Conservation (phyloP, 2,888 invertebrate species). For the Mesorhabditis spiculigera region DNA sequence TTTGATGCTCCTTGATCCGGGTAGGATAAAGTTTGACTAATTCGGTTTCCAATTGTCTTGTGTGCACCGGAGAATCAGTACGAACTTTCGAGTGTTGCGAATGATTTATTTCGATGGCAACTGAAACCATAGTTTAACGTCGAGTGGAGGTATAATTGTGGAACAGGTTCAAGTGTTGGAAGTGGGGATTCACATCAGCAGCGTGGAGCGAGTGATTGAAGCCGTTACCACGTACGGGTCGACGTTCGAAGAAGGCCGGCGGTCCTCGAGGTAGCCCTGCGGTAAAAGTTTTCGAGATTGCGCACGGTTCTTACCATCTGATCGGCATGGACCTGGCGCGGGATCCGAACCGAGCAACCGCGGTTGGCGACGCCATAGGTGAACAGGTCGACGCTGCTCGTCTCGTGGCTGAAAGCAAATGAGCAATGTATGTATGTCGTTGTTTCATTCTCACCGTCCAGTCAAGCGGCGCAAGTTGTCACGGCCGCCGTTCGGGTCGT, state of each 20-base stretch:
- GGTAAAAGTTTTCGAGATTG: slow-evolving; percentile 63
- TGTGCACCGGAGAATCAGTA: too few species aligned
- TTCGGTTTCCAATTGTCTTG: too few species aligned
- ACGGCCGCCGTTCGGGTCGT: slow-evolving; percentile 70
- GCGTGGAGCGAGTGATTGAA: slow-evolving; percentile 36
- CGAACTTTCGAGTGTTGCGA: too few species aligned
- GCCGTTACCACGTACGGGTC: slow-evolving; percentile 50
- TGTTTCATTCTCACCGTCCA: slow-evolving; percentile 54
- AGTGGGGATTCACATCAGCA: slow-evolving; percentile 14
- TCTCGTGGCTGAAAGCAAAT: slow-evolving; percentile 73
- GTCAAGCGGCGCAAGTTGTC: slow-evolving; percentile 79
- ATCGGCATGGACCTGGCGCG: slow-evolving; percentile 55
- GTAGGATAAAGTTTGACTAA: too few species aligned
- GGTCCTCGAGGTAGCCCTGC: slow-evolving; percentile 53
- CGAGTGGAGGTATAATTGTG: too few species aligned
- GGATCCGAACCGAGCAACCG: slow-evolving; percentile 54
- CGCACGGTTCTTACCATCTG: slow-evolving; percentile 21
- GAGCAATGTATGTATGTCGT: slow-evolving; percentile 26
- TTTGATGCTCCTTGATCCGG: too few species aligned
- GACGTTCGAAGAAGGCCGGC: slow-evolving; percentile 55
- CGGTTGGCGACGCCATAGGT: slow-evolving; percentile 64
- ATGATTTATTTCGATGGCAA: too few species aligned
- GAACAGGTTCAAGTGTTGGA: too few species aligned
- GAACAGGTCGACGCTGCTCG: slow-evolving; percentile 93
- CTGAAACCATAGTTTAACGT: too few species aligned